A percentile compares a stretch with the other conserved stretches of the same genome.
Conservation (phyloP, 2,113 vertebrate species). For the Ailuropoda melanoleuca region DNA sequence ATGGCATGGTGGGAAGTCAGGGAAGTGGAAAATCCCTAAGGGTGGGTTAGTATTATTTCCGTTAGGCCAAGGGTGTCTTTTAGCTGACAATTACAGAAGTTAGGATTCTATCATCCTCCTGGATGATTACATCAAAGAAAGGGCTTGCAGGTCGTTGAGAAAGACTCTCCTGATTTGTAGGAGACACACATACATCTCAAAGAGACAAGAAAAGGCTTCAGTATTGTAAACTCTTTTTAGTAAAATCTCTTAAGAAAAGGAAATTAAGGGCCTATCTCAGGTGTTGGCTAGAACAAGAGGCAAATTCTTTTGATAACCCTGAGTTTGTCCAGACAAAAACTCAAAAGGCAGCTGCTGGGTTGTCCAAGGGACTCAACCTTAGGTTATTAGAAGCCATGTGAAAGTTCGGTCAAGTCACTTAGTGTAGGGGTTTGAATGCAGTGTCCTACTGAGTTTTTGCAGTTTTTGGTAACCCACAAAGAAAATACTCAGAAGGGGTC, state of each 20-base stretch:
- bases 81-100: neutral
- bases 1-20: neutral
- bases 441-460: neutral
- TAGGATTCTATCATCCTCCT: neutral
- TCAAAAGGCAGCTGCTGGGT: neutral
- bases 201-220: neutral
- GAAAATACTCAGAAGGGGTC: neutral
- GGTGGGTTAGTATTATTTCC: neutral
- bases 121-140: neutral
- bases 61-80: neutral
- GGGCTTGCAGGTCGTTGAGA: neutral
- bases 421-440: neutral
- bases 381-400: neutral
- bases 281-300: neutral
- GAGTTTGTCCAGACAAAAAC: neutral
- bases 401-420: neutral
- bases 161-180: neutral
- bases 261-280: neutral
- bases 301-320: neutral
- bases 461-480: neutral
- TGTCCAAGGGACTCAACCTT: neutral
- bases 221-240: neutral
- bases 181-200: neutral
- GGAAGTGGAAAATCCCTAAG: neutral
- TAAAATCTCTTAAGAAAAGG: neutral